Percentiles rank a stretch among this genome's conserved stretches.
These are phyloP conservation scores for Melangyna quadrimaculata DNA, from an alignment of 2,888 invertebrate genomes.

Conservation along the genomic window DNA sequence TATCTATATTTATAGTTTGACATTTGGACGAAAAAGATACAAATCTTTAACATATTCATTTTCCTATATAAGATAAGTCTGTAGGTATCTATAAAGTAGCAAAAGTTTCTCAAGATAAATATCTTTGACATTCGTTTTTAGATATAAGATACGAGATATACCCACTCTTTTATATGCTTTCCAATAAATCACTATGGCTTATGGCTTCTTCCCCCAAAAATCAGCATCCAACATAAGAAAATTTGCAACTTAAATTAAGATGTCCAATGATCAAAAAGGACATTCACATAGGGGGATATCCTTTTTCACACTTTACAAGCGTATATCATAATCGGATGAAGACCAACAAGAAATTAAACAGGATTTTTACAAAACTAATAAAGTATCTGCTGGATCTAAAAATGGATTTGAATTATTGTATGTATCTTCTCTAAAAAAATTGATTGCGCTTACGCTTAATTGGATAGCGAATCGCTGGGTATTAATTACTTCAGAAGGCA, in stretches of 20 bases:
- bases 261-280: constrained; percentile 35
- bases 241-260: constrained; percentile 7
- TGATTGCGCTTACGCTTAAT: constrained; percentile 58
- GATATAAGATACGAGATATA: constrained; percentile 1
- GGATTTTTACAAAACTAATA: background rate
- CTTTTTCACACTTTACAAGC: background rate
- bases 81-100: background rate
- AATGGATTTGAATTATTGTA: background rate
- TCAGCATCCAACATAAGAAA: background rate
- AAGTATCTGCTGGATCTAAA: background rate
- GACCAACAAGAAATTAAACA: background rate
- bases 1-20: background rate
- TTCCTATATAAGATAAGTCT: background rate
- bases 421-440: constrained; percentile 32
- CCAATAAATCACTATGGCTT: constrained; percentile 45
- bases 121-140: constrained; percentile 14
- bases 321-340: background rate
- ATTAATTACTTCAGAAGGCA: constrained; percentile 61
- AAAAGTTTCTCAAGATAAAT: constrained; percentile 4
- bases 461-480: constrained; percentile 61
- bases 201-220: constrained; percentile 1
- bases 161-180: background rate
- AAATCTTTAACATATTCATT: constrained; percentile 18
- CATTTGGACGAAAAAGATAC: constrained; percentile 24
- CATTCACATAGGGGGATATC: too few species aligned